Percentiles rank a stretch among this genome's conserved stretches.
Evolutionary conservation across 2,888 invertebrate species (phyloP).

Genomic region (Oligia fasciuncula): DNA sequence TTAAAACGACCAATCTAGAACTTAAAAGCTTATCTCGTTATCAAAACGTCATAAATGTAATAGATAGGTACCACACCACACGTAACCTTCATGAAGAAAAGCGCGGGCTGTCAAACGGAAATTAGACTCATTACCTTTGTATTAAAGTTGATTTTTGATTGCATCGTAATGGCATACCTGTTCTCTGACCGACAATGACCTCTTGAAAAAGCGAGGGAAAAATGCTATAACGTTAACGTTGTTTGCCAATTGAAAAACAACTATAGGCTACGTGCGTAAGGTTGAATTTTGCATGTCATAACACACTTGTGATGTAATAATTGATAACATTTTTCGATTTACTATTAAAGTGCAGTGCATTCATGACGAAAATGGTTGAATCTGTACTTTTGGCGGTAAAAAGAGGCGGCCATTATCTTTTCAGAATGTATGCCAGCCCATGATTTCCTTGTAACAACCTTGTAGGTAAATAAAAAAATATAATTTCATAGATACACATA

Average conservation of each 20-base stretch:
- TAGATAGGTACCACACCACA: constrained; percentile 39
- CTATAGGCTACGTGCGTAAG: accelerated
- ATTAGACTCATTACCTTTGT: accelerated
- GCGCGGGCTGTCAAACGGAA: constrained; percentile 56
- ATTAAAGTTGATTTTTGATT: constrained; percentile 58
- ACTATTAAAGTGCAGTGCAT: constrained; percentile 47
- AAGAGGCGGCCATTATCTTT: constrained; percentile 5
- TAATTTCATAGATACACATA: not conserved
- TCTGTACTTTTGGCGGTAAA: constrained; percentile 33
- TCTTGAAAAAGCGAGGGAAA: constrained; percentile 84
- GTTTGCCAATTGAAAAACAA: constrained; percentile 18
- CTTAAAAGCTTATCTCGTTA: constrained; percentile 40
- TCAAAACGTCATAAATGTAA: constrained; percentile 51
- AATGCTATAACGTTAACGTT: constrained; percentile 64
- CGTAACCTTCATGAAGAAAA: constrained; percentile 59
- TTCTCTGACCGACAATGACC: constrained; percentile 86
- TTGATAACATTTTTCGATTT: constrained; percentile 58
- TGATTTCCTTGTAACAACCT: constrained; percentile 7
- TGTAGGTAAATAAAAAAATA: constrained; percentile 23
- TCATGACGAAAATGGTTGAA: constrained; percentile 19
- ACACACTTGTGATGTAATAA: constrained; percentile 48
- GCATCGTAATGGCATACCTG: constrained; percentile 75
- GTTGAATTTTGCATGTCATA: constrained; percentile 6
- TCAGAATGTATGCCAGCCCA: not conserved
- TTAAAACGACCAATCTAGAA: constrained; percentile 31